phyloP scores from a whole-genome alignment of 2,888 invertebrate genomes.

The Trissolcus japonicus region DNA sequence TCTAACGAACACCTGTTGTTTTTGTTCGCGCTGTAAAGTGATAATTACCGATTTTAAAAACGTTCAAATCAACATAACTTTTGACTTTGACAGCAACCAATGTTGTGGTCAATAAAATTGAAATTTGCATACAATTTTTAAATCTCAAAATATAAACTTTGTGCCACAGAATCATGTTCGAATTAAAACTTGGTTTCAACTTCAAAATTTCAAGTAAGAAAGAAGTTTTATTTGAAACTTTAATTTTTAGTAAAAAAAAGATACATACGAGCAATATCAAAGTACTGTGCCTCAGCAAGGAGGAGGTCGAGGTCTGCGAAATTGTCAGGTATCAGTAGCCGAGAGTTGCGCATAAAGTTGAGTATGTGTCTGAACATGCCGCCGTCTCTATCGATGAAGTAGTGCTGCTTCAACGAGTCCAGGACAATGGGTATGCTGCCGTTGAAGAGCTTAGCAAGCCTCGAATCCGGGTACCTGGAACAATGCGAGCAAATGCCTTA shows the following conservation, averaged over 20 bases:
- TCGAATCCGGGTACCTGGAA: slow-evolving; percentile 94
- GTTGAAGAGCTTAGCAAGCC: slow-evolving; percentile 94
- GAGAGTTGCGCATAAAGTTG: slow-evolving; percentile 95
- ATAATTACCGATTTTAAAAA: slow-evolving; percentile 11
- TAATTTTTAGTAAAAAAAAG: no score
- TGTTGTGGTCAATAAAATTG: neutral
- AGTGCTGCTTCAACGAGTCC: slow-evolving; percentile 97
- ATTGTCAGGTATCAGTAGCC: slow-evolving; percentile 89
- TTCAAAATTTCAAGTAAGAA: slow-evolving; percentile 1
- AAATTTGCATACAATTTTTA: no score
- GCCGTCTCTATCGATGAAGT: slow-evolving; percentile 98
- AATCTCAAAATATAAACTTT: no score
- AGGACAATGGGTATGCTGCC: slow-evolving; percentile 96
- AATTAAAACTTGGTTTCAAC: no score
- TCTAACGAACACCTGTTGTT: slow-evolving; percentile 19
- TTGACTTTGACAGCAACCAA: neutral
- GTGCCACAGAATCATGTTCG: no score
- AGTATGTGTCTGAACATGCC: slow-evolving; percentile 98
- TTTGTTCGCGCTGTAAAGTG: slow-evolving; percentile 14
- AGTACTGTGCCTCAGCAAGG: slow-evolving; percentile 92
- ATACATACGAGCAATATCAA: slow-evolving; percentile 90
- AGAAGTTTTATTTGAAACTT: no score
- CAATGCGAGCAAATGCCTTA: slow-evolving; percentile 27
- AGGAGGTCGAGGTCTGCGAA: slow-evolving; percentile 92
- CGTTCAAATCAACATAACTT: neutral